Base-by-base conservation (phyloP, 1,140 invertebrate genomes). In the Drosophila lini region DNA sequence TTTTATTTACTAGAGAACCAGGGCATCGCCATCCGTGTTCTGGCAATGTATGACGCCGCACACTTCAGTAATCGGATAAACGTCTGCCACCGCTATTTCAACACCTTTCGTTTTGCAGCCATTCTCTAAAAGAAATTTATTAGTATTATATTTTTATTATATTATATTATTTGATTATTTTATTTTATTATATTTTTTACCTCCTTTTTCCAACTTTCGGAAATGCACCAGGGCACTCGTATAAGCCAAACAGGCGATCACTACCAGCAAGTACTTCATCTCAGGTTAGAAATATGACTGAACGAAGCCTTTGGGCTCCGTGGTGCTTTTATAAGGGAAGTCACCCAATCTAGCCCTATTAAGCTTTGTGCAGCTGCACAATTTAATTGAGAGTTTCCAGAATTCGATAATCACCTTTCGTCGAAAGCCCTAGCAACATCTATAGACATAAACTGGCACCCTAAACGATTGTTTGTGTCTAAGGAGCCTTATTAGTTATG, bases 291-390 rank as follows among this genome's bases (percentile, higher is more conserved):
- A 53, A 36, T 36, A 9, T 9, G 5, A 36, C 50, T 53, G 32
- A 34, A 34, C 3, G 11, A 36, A 3, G 32, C 8, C 16, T 36
- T 53, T 15, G 50, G 32, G 16, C 16, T 36, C 5, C 16, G 11
- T 15, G 16, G 50, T 2, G 32, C 50, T 9, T 53, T 36, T 53
- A 53, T 53, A 53, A 22, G 50, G 50, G 4, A 9, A 36, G 48
- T 19, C n/a, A 28, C n/a, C 40, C 28, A 6, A 34, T 52, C 31
- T 19, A 13, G 16, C 16, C 6, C 31, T 8, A 36, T 36, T 15
- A 3, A 36, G 22, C 22, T 45, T 6, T 45, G 44, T 45, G 19
- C 50, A 53, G 13, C 16, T 36, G 50, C 32, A 22, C 32, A 22
- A 36, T 16, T 53, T 34, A 11, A 36, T 53, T 36, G 16, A 5